A percentile compares a stretch with the other conserved stretches of the same genome.
Evolutionary conservation across 2,113 vertebrate species (phyloP).

Genomic region (Sebastes schlegelii): DNA sequence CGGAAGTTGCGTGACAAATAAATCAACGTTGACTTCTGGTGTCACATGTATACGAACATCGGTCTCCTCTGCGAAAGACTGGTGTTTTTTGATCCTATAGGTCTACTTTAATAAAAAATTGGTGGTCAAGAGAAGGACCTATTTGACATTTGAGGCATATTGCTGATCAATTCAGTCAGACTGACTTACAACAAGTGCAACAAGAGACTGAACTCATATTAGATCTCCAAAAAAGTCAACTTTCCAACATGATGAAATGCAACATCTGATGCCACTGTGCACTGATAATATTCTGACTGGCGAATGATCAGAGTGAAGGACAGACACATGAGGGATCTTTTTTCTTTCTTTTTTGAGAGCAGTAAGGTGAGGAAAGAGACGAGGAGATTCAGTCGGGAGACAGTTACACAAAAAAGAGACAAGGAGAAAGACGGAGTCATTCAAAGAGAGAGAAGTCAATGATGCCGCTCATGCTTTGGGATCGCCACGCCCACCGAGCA

Average conservation of each 20-base stretch:
- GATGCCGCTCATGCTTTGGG: slow-evolving; percentile 68
- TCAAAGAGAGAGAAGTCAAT: slow-evolving; percentile 58
- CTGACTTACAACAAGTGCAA: slow-evolving; percentile 25
- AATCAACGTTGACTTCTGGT: too few species aligned
- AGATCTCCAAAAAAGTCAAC: slow-evolving; percentile 29
- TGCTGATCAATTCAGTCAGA: slow-evolving; percentile 11
- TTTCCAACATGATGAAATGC: slow-evolving; percentile 33
- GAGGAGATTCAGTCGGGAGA: slow-evolving; percentile 60
- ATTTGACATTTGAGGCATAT: neutral
- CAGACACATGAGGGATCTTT: slow-evolving; percentile 40
- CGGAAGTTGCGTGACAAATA: too few species aligned
- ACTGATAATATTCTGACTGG: slow-evolving; percentile 33
- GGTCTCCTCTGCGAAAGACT: too few species aligned
- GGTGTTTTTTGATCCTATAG: neutral
- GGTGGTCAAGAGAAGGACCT: neutral
- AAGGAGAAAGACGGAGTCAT: slow-evolving; percentile 62
- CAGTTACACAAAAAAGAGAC: slow-evolving; percentile 54
- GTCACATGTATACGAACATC: too few species aligned
- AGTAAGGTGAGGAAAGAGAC: slow-evolving; percentile 55
- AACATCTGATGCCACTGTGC: slow-evolving; percentile 43
- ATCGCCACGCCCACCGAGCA: slow-evolving; percentile 67
- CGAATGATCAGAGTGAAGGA: slow-evolving; percentile 54
- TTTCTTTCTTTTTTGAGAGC: slow-evolving; percentile 27
- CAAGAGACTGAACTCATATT: slow-evolving; percentile 38
- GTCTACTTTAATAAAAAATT: neutral